Conservation (phyloP, 2,888 invertebrate genomes). For the Endomychus coccineus region DNA sequence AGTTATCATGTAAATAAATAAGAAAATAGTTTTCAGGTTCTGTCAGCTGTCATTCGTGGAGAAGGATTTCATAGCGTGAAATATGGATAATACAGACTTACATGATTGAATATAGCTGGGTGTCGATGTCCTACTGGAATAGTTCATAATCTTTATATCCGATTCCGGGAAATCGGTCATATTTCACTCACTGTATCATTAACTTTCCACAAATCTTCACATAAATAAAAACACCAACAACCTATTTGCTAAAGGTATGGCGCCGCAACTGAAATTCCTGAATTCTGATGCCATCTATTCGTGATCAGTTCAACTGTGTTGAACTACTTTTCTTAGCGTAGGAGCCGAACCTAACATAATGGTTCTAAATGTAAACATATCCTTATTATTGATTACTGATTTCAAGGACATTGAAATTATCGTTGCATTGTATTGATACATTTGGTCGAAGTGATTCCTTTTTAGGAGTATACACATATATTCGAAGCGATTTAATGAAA, state of each 20-base stretch:
- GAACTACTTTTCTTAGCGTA: conserved; percentile 2
- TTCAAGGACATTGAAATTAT: too few relatives aligned
- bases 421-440: too few relatives aligned
- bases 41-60: conserved; percentile 13
- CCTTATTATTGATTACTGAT: too few relatives aligned
- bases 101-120: conserved; percentile 31
- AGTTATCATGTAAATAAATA: too few relatives aligned
- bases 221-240: conserved; percentile 9
- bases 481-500: too few relatives aligned
- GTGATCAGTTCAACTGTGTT: neutral
- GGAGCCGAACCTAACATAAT: neutral
- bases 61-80: conserved; percentile 1
- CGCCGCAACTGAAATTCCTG: too few relatives aligned
- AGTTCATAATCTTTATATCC: conserved; percentile 24
- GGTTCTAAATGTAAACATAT: too few relatives aligned
- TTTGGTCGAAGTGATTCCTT: too few relatives aligned
- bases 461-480: too few relatives aligned
- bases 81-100: conserved; percentile 23
- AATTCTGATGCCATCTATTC: too few relatives aligned
- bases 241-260: conserved; percentile 13
- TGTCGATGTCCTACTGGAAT: conserved; percentile 23
- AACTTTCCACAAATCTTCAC: conserved; percentile 15
- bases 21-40: conserved; percentile 8
- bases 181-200: conserved; percentile 24
- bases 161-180: conserved; percentile 29